These are phyloP conservation scores for Willisornis vidua DNA, from an alignment of 2,113 vertebrate genomes.

Conservation along the genomic window DNA sequence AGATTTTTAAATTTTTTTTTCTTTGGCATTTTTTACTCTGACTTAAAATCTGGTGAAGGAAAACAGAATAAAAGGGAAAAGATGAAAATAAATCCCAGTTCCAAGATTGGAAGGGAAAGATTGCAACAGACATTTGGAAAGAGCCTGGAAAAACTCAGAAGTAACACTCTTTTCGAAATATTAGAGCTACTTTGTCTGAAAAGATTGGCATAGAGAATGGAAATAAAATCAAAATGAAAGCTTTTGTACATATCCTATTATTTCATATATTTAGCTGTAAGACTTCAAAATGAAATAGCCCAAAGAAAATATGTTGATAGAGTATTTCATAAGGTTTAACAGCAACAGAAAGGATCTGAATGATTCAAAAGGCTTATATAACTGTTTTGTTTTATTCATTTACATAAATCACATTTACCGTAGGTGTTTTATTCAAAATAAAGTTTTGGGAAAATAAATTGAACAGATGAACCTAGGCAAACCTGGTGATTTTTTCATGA, in stretches of 20 bases:
- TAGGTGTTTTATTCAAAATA: slow-evolving; percentile 85
- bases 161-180: slow-evolving; percentile 67
- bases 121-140: slow-evolving; percentile 45
- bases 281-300: slow-evolving; percentile 71
- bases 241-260: slow-evolving; percentile 64
- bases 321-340: slow-evolving; percentile 56
- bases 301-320: slow-evolving; percentile 50
- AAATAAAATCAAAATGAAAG: slow-evolving; percentile 70
- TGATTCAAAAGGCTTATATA: slow-evolving; percentile 77
- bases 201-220: slow-evolving; percentile 54
- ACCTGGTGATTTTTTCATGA: slow-evolving; percentile 82
- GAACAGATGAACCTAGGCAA: slow-evolving; percentile 83
- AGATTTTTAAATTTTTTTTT: not conserved
- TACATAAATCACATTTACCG: slow-evolving; percentile 82
- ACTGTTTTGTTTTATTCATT: slow-evolving; percentile 81
- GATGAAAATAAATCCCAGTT: not conserved
- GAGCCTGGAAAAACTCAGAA: slow-evolving; percentile 51
- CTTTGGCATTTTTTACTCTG: not conserved
- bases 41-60: not conserved
- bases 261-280: slow-evolving; percentile 67
- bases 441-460: slow-evolving; percentile 81
- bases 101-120: slow-evolving; percentile 9
- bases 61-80: not conserved
- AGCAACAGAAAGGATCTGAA: slow-evolving; percentile 68
- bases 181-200: slow-evolving; percentile 59